Evolutionary conservation across 2,113 vertebrate species (phyloP).

Genomic region (Coptodon rendalli): DNA sequence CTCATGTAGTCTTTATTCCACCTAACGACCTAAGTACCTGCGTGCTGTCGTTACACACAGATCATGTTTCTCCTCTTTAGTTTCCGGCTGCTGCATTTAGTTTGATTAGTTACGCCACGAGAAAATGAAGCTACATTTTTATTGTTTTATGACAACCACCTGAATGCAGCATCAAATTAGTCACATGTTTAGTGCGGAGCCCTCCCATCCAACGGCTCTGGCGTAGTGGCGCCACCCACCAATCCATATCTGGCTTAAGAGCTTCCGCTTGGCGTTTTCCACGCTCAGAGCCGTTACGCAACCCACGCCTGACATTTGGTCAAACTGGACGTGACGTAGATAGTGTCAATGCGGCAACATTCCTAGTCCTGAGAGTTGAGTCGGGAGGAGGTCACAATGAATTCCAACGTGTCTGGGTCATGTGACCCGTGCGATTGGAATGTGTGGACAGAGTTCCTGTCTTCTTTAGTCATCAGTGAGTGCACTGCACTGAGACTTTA

Average conservation of each 20-base stretch:
- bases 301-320: not conserved
- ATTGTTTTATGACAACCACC: not conserved
- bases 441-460: not conserved
- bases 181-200: slow-evolving; percentile 18
- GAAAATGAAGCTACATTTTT: accelerated
- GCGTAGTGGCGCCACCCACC: slow-evolving; percentile 13
- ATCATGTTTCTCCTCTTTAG: not conserved
- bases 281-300: not conserved
- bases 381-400: not conserved
- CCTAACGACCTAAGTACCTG: not conserved
- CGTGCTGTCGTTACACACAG: not conserved
- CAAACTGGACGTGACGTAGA: not conserved
- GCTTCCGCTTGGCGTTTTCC: not conserved
- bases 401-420: not conserved
- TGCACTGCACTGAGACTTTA: not conserved
- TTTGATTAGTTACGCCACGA: accelerated
- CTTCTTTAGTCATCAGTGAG: no score
- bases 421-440: not conserved
- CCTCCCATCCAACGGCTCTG: not conserved
- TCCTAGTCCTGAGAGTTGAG: not conserved
- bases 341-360: not conserved
- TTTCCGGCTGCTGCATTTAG: accelerated
- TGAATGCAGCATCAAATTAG: slow-evolving; percentile 19
- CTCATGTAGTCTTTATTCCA: not conserved
- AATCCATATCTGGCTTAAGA: not conserved